A percentile compares a stretch with the other conserved stretches of the same genome.
These are phyloP conservation scores for Keiferia lycopersicella DNA, from an alignment of 2,888 invertebrate species.

Conservation along the genomic window DNA sequence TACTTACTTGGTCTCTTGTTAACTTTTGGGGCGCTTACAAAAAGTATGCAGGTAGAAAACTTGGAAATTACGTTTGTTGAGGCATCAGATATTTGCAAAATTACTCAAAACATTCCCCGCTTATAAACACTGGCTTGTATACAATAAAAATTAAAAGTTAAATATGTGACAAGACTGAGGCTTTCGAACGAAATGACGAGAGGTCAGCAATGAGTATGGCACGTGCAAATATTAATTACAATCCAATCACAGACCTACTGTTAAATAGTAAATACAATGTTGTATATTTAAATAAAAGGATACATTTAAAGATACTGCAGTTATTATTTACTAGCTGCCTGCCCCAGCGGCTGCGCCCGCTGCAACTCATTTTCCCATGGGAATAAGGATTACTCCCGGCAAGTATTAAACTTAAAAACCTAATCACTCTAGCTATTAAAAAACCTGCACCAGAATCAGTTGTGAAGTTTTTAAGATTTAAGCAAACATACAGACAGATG, in stretches of 20 bases:
- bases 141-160: neutral
- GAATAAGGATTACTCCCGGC: too few species aligned
- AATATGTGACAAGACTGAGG: slow-evolving; percentile 57
- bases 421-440: too few species aligned
- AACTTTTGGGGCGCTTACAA: too few species aligned
- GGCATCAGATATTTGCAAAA: too few species aligned
- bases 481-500: too few species aligned
- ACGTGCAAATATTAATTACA: slow-evolving; percentile 60
- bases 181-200: slow-evolving; percentile 55
- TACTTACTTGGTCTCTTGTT: too few species aligned
- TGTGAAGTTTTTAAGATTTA: too few species aligned
- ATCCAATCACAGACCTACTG: slow-evolving; percentile 72
- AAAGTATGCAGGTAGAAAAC: neutral
- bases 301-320: slow-evolving; percentile 44
- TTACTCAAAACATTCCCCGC: neutral
- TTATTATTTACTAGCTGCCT: slow-evolving; percentile 13
- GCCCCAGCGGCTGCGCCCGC: too few species aligned
- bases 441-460: too few species aligned
- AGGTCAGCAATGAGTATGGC: slow-evolving; percentile 42
- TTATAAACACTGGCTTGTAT: neutral
- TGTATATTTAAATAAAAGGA: slow-evolving; percentile 78
- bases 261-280: slow-evolving; percentile 73
- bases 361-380: too few species aligned
- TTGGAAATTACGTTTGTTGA: neutral
- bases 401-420: neutral